Percentiles rank a stretch among this genome's conserved stretches.
Evolutionary conservation across 1,140 invertebrate genomes (phyloP).

Genomic region (Argopecten irradians): DNA sequence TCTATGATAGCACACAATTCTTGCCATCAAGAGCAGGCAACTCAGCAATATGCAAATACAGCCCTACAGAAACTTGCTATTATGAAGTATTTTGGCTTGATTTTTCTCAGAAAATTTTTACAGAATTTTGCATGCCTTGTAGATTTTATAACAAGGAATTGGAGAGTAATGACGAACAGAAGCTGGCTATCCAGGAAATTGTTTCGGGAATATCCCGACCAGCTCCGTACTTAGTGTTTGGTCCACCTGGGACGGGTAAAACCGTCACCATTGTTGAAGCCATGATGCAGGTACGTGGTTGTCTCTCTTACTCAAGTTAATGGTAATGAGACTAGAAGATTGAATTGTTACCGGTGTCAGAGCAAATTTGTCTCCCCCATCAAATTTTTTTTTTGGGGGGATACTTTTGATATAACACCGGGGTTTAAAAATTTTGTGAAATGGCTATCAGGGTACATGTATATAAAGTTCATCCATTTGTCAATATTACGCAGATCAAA

Average conservation of each 20-base stretch:
- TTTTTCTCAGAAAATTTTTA: too few relatives aligned
- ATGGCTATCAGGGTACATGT: too few relatives aligned
- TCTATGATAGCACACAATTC: too few relatives aligned
- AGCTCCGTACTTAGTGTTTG: conserved; percentile 93
- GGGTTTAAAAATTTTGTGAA: too few relatives aligned
- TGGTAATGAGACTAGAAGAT: conserved; percentile 25
- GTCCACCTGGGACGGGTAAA: conserved; percentile 96
- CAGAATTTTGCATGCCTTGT: too few relatives aligned
- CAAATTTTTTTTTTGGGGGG: background rate
- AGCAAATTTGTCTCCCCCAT: background rate
- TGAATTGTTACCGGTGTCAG: background rate
- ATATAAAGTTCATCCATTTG: too few relatives aligned
- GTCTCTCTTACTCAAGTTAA: background rate
- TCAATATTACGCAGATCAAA: too few relatives aligned
- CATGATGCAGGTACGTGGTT: conserved; percentile 84
- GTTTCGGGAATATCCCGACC: conserved; percentile 82
- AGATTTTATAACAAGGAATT: conserved; percentile 86
- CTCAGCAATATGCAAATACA: too few relatives aligned
- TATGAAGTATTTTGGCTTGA: too few relatives aligned
- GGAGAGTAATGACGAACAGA: conserved; percentile 81
- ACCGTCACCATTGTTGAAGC: conserved; percentile 93
- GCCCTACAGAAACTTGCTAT: too few relatives aligned
- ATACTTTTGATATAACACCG: background rate
- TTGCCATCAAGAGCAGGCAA: too few relatives aligned
- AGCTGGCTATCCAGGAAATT: conserved; percentile 85